A percentile compares a stretch with the other conserved stretches of the same genome.
Evolutionary conservation across 2,113 vertebrate species (phyloP).

Genomic region (Corvus moneduloides): DNA sequence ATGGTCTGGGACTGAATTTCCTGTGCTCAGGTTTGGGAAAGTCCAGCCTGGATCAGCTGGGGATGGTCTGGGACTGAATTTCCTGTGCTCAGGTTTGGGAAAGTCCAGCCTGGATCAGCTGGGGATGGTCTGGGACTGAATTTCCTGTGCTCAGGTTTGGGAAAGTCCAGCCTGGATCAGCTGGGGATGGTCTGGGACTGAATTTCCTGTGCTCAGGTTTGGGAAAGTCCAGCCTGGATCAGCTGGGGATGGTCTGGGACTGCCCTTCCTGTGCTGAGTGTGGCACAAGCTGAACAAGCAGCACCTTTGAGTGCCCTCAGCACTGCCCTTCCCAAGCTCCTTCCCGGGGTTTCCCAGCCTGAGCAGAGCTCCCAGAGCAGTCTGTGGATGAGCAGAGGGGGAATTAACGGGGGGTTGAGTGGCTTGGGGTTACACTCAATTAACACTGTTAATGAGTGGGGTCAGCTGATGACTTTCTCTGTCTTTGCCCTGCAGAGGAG

Average conservation of each 20-base stretch:
- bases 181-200: no score
- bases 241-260: no score
- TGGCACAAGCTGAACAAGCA: neutral
- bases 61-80: neutral
- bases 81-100: no score
- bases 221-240: no score
- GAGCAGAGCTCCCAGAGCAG: neutral
- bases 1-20: no score
- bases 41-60: neutral
- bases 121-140: neutral
- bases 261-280: neutral
- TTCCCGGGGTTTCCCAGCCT: neutral
- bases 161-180: neutral
- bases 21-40: neutral
- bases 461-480: neutral
- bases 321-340: neutral
- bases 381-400: neutral
- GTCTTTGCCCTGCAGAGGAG: neutral
- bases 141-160: no score
- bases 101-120: neutral
- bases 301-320: neutral
- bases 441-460: neutral
- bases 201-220: no score
- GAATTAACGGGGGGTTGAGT: neutral
- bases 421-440: neutral